Percentiles rank a stretch among this genome's conserved stretches.
phyloP scores from a whole-genome alignment of 1,140 invertebrate species.

The Nasonia vitripennis region DNA sequence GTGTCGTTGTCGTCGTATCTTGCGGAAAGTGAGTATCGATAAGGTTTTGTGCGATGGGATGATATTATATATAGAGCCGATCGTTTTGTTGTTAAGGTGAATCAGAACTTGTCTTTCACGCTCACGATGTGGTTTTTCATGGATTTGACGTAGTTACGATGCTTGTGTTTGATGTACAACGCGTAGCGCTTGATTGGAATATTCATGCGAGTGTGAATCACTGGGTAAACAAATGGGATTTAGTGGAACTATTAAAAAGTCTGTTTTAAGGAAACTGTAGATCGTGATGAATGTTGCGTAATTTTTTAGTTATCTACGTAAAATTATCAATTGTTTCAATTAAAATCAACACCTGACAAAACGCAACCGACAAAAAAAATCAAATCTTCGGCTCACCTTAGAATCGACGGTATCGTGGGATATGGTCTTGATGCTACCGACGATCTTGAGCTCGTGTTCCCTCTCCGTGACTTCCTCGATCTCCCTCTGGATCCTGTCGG shows the following conservation, averaged over 20 bases:
- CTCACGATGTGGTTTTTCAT: background rate
- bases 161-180: background rate
- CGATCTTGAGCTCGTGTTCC: conserved; percentile 80
- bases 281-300: background rate
- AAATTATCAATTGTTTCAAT: no score
- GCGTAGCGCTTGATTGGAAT: background rate
- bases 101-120: background rate
- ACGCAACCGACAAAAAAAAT: no score
- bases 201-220: conserved; percentile 1
- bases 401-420: conserved; percentile 68
- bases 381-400: conserved; percentile 57
- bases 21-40: no score
- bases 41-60: no score
- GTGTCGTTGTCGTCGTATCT: no score
- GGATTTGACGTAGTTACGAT: background rate
- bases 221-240: background rate
- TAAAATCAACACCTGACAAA: no score
- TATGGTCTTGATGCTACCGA: conserved; percentile 71
- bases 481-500: conserved; percentile 80
- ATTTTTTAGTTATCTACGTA: no score
- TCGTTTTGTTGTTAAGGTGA: background rate
- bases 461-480: conserved; percentile 82
- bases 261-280: background rate
- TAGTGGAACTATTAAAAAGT: background rate
- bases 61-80: background rate